Conservation (phyloP, 2,113 vertebrate genomes). For the Scomber scombrus region DNA sequence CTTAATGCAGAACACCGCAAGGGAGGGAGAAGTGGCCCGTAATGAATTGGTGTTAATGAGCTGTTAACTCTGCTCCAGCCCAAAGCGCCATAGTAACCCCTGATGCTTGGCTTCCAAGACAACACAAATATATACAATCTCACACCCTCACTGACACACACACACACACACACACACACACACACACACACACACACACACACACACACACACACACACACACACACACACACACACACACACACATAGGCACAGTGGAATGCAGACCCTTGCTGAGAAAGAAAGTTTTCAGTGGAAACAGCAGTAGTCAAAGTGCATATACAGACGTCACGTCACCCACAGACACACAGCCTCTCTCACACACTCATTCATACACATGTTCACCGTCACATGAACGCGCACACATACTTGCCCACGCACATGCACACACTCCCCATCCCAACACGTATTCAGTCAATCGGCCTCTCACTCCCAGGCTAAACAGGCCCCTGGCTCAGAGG, state of each 20-base stretch:
- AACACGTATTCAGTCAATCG: slow-evolving; percentile 76
- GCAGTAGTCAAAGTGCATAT: slow-evolving; percentile 22
- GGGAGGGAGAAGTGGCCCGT: slow-evolving; percentile 69
- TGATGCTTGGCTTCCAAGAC: slow-evolving; percentile 58
- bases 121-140: slow-evolving; percentile 52
- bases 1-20: slow-evolving; percentile 45
- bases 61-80: slow-evolving; percentile 76
- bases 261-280: slow-evolving; percentile 30
- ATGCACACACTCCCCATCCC: slow-evolving; percentile 43
- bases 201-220: neutral
- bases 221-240: neutral
- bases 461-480: slow-evolving; percentile 65
- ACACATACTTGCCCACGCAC: slow-evolving; percentile 8
- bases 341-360: slow-evolving; percentile 18
- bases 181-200: neutral
- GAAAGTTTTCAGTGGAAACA: slow-evolving; percentile 24
- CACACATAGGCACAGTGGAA: slow-evolving; percentile 24
- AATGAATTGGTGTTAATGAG: slow-evolving; percentile 82
- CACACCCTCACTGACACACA: slow-evolving; percentile 24
- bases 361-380: slow-evolving; percentile 27
- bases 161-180: neutral
- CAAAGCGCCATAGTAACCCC: slow-evolving; percentile 56
- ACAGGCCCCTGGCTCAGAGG: slow-evolving; percentile 63
- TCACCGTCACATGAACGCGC: slow-evolving; percentile 26
- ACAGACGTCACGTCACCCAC: slow-evolving; percentile 52